These are phyloP conservation scores for Petrocephalus sullivani DNA, from an alignment of 2,797 vertebrate genomes.

Conservation along the genomic window DNA sequence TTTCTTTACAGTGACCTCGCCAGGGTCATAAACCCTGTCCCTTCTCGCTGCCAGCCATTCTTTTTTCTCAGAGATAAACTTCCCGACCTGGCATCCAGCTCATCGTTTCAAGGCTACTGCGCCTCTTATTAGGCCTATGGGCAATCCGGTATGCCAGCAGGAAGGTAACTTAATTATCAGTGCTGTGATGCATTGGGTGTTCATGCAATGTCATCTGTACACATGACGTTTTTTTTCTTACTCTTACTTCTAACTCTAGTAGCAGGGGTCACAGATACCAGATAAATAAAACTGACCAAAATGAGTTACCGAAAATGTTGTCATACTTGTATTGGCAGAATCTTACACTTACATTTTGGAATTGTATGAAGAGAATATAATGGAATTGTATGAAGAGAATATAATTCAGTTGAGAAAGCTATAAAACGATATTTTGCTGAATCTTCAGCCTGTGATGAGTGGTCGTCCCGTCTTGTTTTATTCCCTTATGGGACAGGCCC, in stretches of 20 bases:
- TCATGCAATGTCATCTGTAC: background rate
- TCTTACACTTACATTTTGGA: background rate
- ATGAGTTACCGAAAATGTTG: background rate
- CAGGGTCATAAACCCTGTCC: background rate
- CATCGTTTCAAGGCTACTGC: background rate
- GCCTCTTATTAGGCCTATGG: background rate
- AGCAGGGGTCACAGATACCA: background rate
- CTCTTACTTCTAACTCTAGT: background rate
- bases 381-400: background rate
- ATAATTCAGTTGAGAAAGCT: background rate
- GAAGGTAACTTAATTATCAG: background rate
- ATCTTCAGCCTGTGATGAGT: background rate
- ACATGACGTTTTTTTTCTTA: background rate
- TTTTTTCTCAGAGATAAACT: background rate
- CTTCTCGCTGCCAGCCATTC: background rate
- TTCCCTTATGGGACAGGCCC: background rate
- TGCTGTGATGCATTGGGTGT: background rate
- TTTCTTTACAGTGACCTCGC: slow-evolving; percentile 9
- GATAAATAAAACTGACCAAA: background rate
- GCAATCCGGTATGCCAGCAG: background rate
- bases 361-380: too few species aligned
- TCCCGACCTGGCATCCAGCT: background rate
- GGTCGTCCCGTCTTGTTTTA: background rate
- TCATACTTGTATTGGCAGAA: background rate
- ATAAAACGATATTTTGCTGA: background rate